A percentile compares a stretch with the other conserved stretches of the same genome.
These are phyloP conservation scores for Rhyzopertha dominica DNA, from an alignment of 1,140 invertebrate genomes.

Conservation along the genomic window DNA sequence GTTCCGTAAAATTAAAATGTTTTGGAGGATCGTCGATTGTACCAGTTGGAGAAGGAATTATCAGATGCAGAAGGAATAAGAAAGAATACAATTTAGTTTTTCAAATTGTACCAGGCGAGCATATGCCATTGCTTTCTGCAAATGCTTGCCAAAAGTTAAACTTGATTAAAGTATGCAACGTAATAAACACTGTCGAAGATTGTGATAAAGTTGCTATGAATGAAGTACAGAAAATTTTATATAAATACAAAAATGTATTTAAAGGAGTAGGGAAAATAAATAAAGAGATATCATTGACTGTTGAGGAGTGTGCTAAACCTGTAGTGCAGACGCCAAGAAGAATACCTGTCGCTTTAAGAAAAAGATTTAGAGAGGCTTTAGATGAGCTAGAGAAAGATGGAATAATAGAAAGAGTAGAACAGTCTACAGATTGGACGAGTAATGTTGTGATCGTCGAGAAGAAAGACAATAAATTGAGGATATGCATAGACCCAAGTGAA, in stretches of 20 bases:
- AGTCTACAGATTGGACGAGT: conserved; percentile 48
- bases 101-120: no score
- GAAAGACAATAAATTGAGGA: conserved; percentile 42
- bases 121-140: no score
- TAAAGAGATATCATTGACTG: conserved; percentile 1
- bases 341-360: conserved; percentile 6
- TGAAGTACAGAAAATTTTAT: conserved; percentile 4
- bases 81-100: no score
- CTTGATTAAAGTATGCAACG: no score
- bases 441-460: conserved; percentile 45
- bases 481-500: conserved; percentile 49
- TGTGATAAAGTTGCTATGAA: no score
- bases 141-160: no score
- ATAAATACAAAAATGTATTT: conserved; percentile 14
- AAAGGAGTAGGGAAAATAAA: conserved; percentile 7
- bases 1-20: no score
- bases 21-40: no score
- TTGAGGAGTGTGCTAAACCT: conserved; percentile 4
- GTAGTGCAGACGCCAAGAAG: conserved; percentile 1
- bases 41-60: no score
- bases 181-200: no score
- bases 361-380: conserved; percentile 7
- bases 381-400: conserved; percentile 5
- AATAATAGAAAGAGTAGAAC: conserved; percentile 13
- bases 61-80: no score